Evolutionary conservation across 2,888 invertebrate genomes (phyloP).

Genomic region (Latheticus oryzae): DNA sequence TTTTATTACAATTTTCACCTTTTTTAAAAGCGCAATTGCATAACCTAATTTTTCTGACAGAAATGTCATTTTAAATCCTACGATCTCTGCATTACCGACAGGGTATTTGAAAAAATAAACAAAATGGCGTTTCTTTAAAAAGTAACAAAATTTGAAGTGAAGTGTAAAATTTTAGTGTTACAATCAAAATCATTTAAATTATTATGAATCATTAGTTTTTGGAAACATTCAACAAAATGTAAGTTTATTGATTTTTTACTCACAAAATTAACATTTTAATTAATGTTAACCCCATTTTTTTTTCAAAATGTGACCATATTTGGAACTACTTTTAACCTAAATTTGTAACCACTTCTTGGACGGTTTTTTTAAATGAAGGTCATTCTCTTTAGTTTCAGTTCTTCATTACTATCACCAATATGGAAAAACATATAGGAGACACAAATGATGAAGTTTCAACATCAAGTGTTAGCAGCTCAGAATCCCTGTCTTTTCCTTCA

Average conservation of each 20-base stretch:
- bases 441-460: constrained; percentile 27
- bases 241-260: constrained; percentile 3
- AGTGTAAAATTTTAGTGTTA: constrained; percentile 42
- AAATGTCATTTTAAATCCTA: too few relatives aligned
- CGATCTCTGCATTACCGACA: constrained; percentile 36
- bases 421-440: constrained; percentile 27
- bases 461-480: constrained; percentile 25
- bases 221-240: constrained; percentile 36
- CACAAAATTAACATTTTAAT: constrained; percentile 1
- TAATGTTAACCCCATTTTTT: constrained; percentile 17
- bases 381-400: constrained; percentile 34
- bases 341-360: constrained; percentile 27
- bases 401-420: constrained; percentile 12
- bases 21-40: constrained; percentile 5
- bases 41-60: constrained; percentile 19
- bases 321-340: constrained; percentile 30
- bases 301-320: constrained; percentile 34
- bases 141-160: constrained; percentile 45
- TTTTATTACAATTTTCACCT: too few relatives aligned
- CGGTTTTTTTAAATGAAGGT: constrained; percentile 26
- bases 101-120: constrained; percentile 39
- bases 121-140: constrained; percentile 45
- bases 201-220: constrained; percentile 20
- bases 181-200: constrained; percentile 18
- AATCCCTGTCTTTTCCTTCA: constrained; percentile 11